Conservation (phyloP, 2,888 invertebrate genomes). For the Trileptium ribeirensis region DNA sequence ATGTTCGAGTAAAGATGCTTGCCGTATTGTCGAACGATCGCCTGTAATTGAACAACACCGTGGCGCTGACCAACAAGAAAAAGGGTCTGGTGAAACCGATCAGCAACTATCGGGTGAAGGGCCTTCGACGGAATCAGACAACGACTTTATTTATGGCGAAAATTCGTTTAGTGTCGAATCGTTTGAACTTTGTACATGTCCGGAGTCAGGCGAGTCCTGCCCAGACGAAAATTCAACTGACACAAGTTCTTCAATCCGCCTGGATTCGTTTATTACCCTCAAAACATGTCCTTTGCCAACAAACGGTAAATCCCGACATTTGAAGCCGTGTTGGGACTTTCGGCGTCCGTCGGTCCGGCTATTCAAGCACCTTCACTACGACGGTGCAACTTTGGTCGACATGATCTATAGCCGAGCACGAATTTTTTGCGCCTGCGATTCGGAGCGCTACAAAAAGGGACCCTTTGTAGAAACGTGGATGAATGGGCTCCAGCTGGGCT, state of each 20-base stretch:
- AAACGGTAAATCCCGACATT: too few relatives aligned
- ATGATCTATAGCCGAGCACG: neutral
- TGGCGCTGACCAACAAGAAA: neutral
- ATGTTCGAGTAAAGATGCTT: neutral
- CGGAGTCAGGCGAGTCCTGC: neutral
- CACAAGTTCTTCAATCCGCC: neutral
- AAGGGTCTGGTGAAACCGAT: neutral
- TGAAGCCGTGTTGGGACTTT: slow-evolving; percentile 3
- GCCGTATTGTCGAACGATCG: slow-evolving; percentile 12
- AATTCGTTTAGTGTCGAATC: neutral
- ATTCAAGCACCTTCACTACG: slow-evolving; percentile 8
- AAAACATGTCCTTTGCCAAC: neutral
- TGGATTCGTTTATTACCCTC: slow-evolving; percentile 2
- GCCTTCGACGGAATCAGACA: neutral
- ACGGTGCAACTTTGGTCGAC: neutral
- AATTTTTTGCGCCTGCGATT: slow-evolving; percentile 7
- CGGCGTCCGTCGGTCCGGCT: slow-evolving; percentile 12
- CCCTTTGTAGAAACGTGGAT: slow-evolving; percentile 3
- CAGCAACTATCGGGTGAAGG: neutral
- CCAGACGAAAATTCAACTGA: slow-evolving; percentile 9
- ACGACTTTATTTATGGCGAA: slow-evolving; percentile 9
- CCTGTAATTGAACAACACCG: neutral
- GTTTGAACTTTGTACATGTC: neutral
- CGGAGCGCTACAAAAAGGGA: neutral
- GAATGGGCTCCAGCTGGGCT: neutral